These are phyloP conservation scores for Lampropteryx suffumata DNA, from an alignment of 2,888 invertebrate genomes.

Conservation along the genomic window DNA sequence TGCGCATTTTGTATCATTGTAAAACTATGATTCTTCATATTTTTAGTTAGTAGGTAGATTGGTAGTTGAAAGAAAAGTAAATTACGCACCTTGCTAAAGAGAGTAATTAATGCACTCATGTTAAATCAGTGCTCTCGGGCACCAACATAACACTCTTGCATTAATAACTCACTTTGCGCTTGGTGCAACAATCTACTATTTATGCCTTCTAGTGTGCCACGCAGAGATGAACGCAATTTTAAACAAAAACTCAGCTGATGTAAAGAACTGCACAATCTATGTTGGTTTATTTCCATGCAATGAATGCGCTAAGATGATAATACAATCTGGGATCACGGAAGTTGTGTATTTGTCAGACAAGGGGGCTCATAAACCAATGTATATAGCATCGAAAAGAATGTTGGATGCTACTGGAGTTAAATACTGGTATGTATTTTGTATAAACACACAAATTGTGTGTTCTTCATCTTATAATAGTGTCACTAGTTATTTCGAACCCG, in stretches of 20 bases:
- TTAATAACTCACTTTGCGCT: too few species aligned
- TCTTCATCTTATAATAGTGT: too few species aligned
- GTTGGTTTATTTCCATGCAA: slow-evolving; percentile 98
- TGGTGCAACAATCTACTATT: too few species aligned
- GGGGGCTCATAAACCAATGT: slow-evolving; percentile 85
- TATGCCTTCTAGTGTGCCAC: slow-evolving; percentile 95
- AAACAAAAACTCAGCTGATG: slow-evolving; percentile 91
- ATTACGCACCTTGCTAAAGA: too few species aligned
- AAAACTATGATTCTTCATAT: slow-evolving; percentile 3
- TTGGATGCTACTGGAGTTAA: slow-evolving; percentile 89
- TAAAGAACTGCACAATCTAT: slow-evolving; percentile 92
- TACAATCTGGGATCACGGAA: slow-evolving; percentile 94
- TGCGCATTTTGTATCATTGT: too few species aligned
- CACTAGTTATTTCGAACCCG: too few species aligned
- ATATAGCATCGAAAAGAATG: slow-evolving; percentile 91
- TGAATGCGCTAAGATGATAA: slow-evolving; percentile 98
- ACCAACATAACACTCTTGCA: too few species aligned
- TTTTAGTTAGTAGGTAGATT: too few species aligned
- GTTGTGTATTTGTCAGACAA: slow-evolving; percentile 93
- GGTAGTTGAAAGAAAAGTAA: too few species aligned
- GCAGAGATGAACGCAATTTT: slow-evolving; percentile 98
- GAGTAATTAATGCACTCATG: too few species aligned
- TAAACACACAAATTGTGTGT: background rate
- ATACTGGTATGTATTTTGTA: slow-evolving; percentile 80
- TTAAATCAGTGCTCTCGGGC: too few species aligned